phyloP scores from a whole-genome alignment of 2,797 vertebrate genomes.

The Xiphophorus birchmanni region DNA sequence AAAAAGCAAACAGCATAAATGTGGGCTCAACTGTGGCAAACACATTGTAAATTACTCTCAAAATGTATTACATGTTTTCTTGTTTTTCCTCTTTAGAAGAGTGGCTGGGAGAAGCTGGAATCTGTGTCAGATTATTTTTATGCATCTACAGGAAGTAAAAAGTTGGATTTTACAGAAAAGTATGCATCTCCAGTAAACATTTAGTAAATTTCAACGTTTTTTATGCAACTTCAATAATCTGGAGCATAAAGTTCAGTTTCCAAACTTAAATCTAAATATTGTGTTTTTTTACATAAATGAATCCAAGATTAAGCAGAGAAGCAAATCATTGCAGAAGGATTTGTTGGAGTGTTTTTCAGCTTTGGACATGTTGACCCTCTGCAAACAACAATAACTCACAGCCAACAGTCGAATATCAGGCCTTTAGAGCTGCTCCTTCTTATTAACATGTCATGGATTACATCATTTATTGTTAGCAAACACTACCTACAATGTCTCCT shows the following conservation, averaged over 20 bases:
- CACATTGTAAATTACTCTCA: too few relatives aligned
- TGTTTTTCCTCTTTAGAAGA: neutral
- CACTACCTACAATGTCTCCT: neutral
- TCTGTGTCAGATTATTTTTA: neutral
- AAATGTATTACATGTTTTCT: neutral
- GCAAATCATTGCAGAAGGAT: neutral
- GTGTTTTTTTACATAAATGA: too few relatives aligned
- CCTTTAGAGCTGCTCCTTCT: neutral
- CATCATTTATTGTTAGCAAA: slow-evolving; percentile 1
- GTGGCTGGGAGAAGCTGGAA: neutral
- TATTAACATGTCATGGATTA: slow-evolving; percentile 4
- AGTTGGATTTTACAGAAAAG: too few relatives aligned
- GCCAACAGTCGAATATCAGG: neutral
- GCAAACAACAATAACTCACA: neutral
- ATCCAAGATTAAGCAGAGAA: too few relatives aligned
- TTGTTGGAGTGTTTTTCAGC: neutral
- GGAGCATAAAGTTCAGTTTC: accelerated
- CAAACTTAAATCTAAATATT: too few relatives aligned
- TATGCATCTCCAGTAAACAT: too few relatives aligned
- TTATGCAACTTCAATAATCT: too few relatives aligned
- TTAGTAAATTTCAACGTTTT: too few relatives aligned
- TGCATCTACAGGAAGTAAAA: neutral
- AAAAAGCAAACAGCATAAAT: too few relatives aligned
- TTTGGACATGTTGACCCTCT: neutral
- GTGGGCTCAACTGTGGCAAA: too few relatives aligned